Conservation (phyloP, 1,140 invertebrate genomes). For the Luehdorfia chinensis region DNA sequence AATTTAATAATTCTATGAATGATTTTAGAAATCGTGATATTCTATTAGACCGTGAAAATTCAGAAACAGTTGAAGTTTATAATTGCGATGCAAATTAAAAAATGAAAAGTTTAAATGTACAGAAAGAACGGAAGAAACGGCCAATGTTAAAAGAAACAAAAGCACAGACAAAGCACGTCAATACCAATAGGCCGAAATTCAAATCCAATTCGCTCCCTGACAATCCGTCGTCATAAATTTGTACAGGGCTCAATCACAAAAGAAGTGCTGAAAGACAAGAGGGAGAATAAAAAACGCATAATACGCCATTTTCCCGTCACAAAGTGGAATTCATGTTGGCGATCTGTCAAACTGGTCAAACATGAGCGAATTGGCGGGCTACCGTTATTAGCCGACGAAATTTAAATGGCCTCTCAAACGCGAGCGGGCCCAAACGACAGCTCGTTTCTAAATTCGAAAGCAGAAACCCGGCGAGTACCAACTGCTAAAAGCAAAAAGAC, state of each 20-base stretch:
- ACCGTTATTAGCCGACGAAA: constrained; percentile 61
- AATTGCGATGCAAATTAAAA: too few relatives aligned
- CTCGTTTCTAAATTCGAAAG: constrained; percentile 40
- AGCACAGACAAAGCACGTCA: constrained; percentile 35
- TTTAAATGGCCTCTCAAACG: constrained; percentile 30
- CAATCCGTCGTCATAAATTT: constrained; percentile 66
- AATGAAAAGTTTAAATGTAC: too few relatives aligned
- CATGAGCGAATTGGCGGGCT: constrained; percentile 58
- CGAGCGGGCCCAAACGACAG: constrained; percentile 21
- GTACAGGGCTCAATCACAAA: constrained; percentile 67
- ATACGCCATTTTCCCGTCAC: constrained; percentile 68
- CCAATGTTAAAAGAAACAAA: constrained; percentile 31
- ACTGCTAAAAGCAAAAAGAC: constrained; percentile 67
- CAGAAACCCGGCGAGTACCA: constrained; percentile 43
- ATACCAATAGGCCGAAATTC: constrained; percentile 41
- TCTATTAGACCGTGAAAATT: too few relatives aligned
- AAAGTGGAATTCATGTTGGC: constrained; percentile 67
- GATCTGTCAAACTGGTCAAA: constrained; percentile 75
- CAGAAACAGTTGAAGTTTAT: too few relatives aligned
- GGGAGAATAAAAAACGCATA: constrained; percentile 66
- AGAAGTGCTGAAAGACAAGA: constrained; percentile 70
- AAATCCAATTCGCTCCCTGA: constrained; percentile 60
- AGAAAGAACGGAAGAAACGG: too few relatives aligned
- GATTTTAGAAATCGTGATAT: too few relatives aligned
- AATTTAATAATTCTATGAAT: too few relatives aligned